A percentile compares a stretch with the other conserved stretches of the same genome.
Evolutionary conservation across 1,140 invertebrate genomes (phyloP).

Genomic region (Semibalanus balanoides): DNA sequence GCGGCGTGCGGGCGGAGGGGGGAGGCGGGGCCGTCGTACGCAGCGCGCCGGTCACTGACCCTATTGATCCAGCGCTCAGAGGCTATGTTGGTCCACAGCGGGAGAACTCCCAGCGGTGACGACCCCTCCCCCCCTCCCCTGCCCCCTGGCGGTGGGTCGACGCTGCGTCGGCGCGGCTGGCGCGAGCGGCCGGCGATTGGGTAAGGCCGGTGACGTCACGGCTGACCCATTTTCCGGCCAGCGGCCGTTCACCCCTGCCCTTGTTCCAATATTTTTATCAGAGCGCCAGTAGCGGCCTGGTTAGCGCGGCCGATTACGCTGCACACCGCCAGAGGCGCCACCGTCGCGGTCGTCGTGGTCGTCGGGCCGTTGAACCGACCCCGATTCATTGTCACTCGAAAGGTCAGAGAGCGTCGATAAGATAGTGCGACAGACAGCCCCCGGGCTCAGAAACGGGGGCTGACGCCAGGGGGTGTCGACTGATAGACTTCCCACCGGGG

Average conservation of each 20-base stretch:
- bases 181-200: not conserved
- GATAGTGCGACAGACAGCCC: not conserved
- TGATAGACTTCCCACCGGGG: too few relatives aligned
- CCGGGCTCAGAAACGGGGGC: too few relatives aligned
- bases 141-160: too few relatives aligned
- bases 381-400: not conserved
- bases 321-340: not conserved
- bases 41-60: too few relatives aligned
- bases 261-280: conserved; percentile 1
- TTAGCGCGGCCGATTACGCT: not conserved
- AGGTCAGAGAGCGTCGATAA: not conserved
- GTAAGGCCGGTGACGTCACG: not conserved
- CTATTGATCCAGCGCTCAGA: too few relatives aligned
- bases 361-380: not conserved
- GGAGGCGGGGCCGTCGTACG: too few relatives aligned
- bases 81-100: too few relatives aligned
- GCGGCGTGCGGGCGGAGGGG: too few relatives aligned
- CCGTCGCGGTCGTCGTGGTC: not conserved
- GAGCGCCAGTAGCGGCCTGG: not conserved
- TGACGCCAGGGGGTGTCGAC: not conserved
- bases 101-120: too few relatives aligned
- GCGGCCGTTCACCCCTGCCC: not conserved
- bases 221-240: not conserved
- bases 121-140: too few relatives aligned
- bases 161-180: not conserved